Evolutionary conservation across 2,888 invertebrate species (phyloP).

Genomic region (Nephrocerus scutellatus): DNA sequence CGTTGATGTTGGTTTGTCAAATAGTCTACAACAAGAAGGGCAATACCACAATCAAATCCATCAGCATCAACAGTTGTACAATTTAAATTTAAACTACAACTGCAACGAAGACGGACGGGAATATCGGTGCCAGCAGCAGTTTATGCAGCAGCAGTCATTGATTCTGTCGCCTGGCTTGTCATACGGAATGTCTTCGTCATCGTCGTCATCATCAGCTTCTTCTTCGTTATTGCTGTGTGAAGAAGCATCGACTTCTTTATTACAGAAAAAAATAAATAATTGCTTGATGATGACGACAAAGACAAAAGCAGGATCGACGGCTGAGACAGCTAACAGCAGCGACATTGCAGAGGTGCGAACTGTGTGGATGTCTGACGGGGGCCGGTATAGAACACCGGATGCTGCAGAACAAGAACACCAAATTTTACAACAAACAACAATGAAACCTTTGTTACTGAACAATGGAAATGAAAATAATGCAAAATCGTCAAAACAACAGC

Average conservation of each 20-base stretch:
- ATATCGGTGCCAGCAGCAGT: constrained; percentile 41
- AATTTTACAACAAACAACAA: constrained; percentile 28
- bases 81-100: constrained; percentile 30
- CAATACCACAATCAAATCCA: constrained; percentile 39
- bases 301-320: constrained; percentile 18
- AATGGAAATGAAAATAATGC: constrained; percentile 30
- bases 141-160: constrained; percentile 45
- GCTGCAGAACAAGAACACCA: constrained; percentile 47
- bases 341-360: constrained; percentile 42
- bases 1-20: constrained; percentile 46
- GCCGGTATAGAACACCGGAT: constrained; percentile 59
- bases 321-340: constrained; percentile 28
- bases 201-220: constrained; percentile 11
- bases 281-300: constrained; percentile 24
- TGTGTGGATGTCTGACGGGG: constrained; percentile 51
- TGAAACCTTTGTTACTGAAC: constrained; percentile 34
- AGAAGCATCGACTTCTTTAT: constrained; percentile 4
- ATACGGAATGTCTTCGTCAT: constrained; percentile 14
- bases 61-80: constrained; percentile 27
- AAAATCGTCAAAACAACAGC: constrained; percentile 24
- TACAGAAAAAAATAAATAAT: too few relatives aligned
- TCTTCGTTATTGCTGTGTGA: constrained; percentile 17
- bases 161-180: constrained; percentile 39
- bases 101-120: constrained; percentile 32
- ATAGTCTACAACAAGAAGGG: constrained; percentile 43